A percentile compares a stretch with the other conserved stretches of the same genome.
phyloP scores from a whole-genome alignment of 2,888 invertebrate species.

The Calliscelio sp. region DNA sequence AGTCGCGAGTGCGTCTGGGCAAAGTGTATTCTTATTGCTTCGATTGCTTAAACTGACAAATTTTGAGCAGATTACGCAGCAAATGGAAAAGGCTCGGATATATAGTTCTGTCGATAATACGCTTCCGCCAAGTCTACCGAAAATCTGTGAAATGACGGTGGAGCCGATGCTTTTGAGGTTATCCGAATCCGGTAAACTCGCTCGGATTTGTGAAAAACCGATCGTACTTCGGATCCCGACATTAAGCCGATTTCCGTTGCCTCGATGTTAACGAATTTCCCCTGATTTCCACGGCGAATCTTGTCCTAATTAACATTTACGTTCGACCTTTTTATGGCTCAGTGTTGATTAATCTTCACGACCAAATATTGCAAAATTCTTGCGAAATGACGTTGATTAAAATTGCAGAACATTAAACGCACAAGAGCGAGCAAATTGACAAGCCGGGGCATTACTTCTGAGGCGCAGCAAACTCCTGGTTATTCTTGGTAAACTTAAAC shows the following conservation, averaged over 20 bases:
- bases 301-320: constrained; percentile 66
- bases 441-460: constrained; percentile 21
- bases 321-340: constrained; percentile 59
- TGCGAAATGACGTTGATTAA: constrained; percentile 67
- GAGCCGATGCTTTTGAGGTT: constrained; percentile 58
- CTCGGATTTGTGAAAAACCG: constrained; percentile 53
- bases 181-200: constrained; percentile 41
- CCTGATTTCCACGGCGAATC: constrained; percentile 26
- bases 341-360: constrained; percentile 63
- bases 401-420: constrained; percentile 63
- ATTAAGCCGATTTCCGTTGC: constrained; percentile 53
- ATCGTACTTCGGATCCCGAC: constrained; percentile 40
- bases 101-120: constrained; percentile 61
- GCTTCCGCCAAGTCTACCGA: constrained; percentile 60
- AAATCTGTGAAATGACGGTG: constrained; percentile 61
- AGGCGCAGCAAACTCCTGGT: constrained; percentile 35
- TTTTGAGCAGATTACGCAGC: constrained; percentile 59
- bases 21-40: constrained; percentile 51
- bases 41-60: constrained; percentile 60
- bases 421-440: constrained; percentile 50
- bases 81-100: constrained; percentile 46
- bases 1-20: constrained; percentile 19
- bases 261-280: constrained; percentile 56
- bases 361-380: constrained; percentile 48
- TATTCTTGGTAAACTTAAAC: constrained; percentile 54